A percentile compares a stretch with the other conserved stretches of the same genome.
Conservation (phyloP, 2,797 vertebrate species). For the Betta splendens region DNA sequence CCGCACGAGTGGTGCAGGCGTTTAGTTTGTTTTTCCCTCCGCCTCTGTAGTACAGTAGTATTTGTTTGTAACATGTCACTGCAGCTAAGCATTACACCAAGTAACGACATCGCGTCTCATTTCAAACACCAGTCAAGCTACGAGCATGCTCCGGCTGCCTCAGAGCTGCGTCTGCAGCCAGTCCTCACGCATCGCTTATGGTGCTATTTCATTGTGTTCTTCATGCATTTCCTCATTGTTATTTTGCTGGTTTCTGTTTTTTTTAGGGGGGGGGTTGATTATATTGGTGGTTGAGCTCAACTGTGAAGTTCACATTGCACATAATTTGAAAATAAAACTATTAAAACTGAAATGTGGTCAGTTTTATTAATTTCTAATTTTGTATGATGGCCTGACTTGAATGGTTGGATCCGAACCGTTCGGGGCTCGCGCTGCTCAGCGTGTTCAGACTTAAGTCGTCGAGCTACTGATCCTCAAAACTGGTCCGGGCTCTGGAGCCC, state of each 20-base stretch:
- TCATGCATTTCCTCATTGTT: conserved; percentile 52
- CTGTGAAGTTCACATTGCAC: conserved; percentile 89
- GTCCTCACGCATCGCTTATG: conserved; percentile 44
- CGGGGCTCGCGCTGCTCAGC: too few relatives aligned
- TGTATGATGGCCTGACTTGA: too few relatives aligned
- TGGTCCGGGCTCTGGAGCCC: not conserved
- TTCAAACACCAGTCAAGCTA: conserved; percentile 78
- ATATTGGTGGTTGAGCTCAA: conserved; percentile 82
- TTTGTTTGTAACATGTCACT: conserved; percentile 65
- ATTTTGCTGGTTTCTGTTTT: conserved; percentile 69
- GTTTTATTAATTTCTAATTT: too few relatives aligned
- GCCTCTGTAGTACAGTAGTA: conserved; percentile 55
- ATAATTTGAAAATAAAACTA: conserved; percentile 85
- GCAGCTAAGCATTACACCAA: conserved; percentile 70
- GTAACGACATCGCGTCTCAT: conserved; percentile 41
- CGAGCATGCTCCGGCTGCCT: conserved; percentile 34
- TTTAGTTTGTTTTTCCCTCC: conserved; percentile 28
- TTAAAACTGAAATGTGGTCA: conserved; percentile 45
- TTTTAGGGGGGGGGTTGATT: conserved; percentile 73
- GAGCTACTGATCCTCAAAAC: not conserved
- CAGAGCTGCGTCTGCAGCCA: conserved; percentile 32
- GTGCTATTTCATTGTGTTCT: conserved; percentile 69
- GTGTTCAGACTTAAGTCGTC: not conserved
- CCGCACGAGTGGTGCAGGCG: conserved; percentile 53
- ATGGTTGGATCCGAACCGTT: too few relatives aligned